Percentiles rank a stretch among this genome's conserved stretches.
phyloP scores from a whole-genome alignment of 2,888 invertebrate genomes.

The Diarsia rubi region DNA sequence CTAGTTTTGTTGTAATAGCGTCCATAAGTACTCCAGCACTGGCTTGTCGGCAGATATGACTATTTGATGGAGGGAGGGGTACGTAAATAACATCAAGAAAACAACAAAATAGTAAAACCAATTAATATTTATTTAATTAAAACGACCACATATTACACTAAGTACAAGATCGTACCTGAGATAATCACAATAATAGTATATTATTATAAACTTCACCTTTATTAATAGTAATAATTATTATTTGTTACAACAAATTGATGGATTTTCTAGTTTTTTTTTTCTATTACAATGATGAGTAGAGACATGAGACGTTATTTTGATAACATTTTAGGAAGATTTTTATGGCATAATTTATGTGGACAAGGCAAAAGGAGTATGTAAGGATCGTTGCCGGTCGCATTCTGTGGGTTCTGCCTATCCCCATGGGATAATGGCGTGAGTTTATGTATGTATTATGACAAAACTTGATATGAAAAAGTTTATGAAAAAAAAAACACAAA shows the following conservation, averaged over 20 bases:
- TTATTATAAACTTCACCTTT: constrained; percentile 19
- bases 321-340: not conserved
- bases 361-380: too few relatives aligned
- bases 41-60: not conserved
- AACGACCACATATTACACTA: not conserved
- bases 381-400: too few relatives aligned
- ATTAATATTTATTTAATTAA: constrained; percentile 26
- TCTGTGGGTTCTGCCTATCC: too few relatives aligned
- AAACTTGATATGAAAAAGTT: too few relatives aligned
- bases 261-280: not conserved
- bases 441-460: too few relatives aligned
- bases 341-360: not conserved
- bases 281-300: not conserved
- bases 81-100: not conserved
- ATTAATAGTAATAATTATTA: not conserved
- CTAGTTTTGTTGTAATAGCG: too few relatives aligned
- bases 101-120: not conserved
- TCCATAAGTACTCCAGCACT: too few relatives aligned
- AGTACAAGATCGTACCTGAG: constrained; percentile 16
- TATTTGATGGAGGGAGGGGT: too few relatives aligned
- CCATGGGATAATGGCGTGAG: too few relatives aligned
- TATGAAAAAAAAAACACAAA: too few relatives aligned
- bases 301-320: not conserved
- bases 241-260: not conserved
- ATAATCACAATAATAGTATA: not conserved